Evolutionary conservation across 2,797 vertebrate genomes (phyloP), one percentile per base, ranked within the genome.

Genomic region (Graptemys geographica): DNA sequence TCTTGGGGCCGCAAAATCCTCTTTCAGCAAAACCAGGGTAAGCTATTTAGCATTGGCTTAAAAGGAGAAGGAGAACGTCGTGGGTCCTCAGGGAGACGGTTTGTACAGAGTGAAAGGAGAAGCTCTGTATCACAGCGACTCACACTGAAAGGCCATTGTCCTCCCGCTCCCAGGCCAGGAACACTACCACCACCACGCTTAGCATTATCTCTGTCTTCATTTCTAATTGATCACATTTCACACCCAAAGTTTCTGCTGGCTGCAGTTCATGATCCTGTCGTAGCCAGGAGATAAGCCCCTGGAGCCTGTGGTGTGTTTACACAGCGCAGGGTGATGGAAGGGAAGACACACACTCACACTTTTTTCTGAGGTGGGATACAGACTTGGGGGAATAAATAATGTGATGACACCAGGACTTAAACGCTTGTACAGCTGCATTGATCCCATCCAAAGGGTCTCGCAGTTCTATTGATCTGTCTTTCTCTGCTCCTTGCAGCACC

Each of bases 1-100:
- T 95, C 89, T 97, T 90, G 89, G 80, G 96, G 96, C 97, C 84
- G 49, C 90, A 94, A 96, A 51, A 96, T 93, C 96, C 87, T 95
- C 93, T 81, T 90, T 93, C 90, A 87, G 92, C 23, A 41, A 91
- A 88, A 84, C 11, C 80, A 96, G 94, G 90, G 88, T 94, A 80
- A 94, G 56, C 47, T n/a, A 37, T 19, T 28, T 62, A 95, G 96
- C 96, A 97, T 94, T 96, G 94, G 83, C 96, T 96, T 96, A 85
- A 97, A 97, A 95, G 93, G 92, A 90, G 87, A 83, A 89, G 59
- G 89, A 0, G 83, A 84, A 0, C 18, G 31, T 81, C 92, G 84
- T 0, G 53, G 9, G 41, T 16, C 90, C 78, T 90, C 19, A 8
- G 94, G 86, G 88, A 95, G 90, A 78, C 78, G 65, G 76, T 0